Evolutionary conservation across 2,888 invertebrate genomes (phyloP), one percentile per base, ranked within the genome.

Genomic region (Protonemura montana): DNA sequence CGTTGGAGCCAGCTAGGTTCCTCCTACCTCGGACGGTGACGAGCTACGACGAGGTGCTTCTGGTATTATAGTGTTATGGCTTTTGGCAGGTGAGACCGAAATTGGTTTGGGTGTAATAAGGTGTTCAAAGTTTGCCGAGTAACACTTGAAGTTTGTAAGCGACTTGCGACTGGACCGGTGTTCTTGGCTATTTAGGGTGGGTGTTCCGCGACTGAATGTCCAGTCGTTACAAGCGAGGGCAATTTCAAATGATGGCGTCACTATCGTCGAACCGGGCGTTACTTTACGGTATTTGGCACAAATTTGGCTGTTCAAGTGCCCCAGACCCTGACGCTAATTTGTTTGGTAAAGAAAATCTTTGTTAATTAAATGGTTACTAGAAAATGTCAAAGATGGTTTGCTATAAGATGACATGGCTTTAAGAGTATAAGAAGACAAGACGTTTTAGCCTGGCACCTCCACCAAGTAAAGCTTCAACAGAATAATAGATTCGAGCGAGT

Each of bases 1-100:
- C 92, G 81, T 81, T 92, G 92, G 92, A 84, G 59, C 76, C 21
- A 76, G 29, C 76, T 59, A 84, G 84, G 59, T 59, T 59, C 84
- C 84, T 84, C 84, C 84, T 59, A 84, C 84, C 26, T 10, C 59
- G 16, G 13, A 10, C 59, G 59, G 59, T 21, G 29, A 30, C 21
- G 82, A 10, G 27, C 28, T 59, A 25, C 16, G 2, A 25, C 1
- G 84, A 59, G 83, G 81, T 81, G 81, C 81, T 29, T 81, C 29
- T 27, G 27, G 78, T 26, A 25, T n/a, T n/a, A n/a, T 26, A 78
- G 78, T 78, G 78, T 78, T 78, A 78, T 27, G 26, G 27, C 27
- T 78, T 28, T 78, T 78, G 78, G 27, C 26, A 78, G 78, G 78
- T 78, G 78, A 27, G 27, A 27, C 28, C 26, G 5, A 27, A 78